Evolutionary conservation across 2,888 invertebrate genomes (phyloP), one percentile per base, ranked within the genome.

Genomic region (Drosophila hamatofila): DNA sequence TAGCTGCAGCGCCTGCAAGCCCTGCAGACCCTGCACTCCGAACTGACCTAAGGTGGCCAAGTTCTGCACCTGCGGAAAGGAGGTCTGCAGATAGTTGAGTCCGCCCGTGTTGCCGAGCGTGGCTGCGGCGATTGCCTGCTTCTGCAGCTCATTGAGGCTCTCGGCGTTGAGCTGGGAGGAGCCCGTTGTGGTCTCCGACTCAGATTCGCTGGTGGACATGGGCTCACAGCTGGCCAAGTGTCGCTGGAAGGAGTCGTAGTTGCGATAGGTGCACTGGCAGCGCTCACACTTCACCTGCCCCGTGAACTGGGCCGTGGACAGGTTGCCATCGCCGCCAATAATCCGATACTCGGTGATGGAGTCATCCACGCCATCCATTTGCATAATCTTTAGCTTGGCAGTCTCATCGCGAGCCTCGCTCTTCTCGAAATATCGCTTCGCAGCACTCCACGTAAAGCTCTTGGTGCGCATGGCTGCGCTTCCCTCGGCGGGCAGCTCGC

Each of bases 201-300:
- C 97, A 89, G 96, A 96, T 92, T 97, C 97, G 90, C 96, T 97
- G 0, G 96, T 96, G 2, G 93, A 93, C 93, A 96, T 95, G 91
- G 96, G 95, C 83, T 97, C 97, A 90, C 97, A 97, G 27, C 94
- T 95, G 11, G 95, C 94, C 70, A 97, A 93, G 91, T 97, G 97
- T 49, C 97, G 94, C 84, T 96, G 96, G 88, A 96, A 97, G 60
- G 97, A 97, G 69, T 96, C 96, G 75, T 95, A 95, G 55, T 97
- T 97, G 84, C 97, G 94, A 89, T 97, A 97, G 3, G 97, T 97
- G 89, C 97, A 96, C 85, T 97, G 97, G 90, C 98, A 98, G 75
- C 96, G 95, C 81, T 96, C 95, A 92, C 98, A 98, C 85, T 96
- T 96, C 1, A 98, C 97, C 9, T 94, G 94, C 0, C 91, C 86